A percentile compares a stretch with the other conserved stretches of the same genome.
phyloP scores from a whole-genome alignment of 2,113 vertebrate species.

The Melanocharis versteri region DNA sequence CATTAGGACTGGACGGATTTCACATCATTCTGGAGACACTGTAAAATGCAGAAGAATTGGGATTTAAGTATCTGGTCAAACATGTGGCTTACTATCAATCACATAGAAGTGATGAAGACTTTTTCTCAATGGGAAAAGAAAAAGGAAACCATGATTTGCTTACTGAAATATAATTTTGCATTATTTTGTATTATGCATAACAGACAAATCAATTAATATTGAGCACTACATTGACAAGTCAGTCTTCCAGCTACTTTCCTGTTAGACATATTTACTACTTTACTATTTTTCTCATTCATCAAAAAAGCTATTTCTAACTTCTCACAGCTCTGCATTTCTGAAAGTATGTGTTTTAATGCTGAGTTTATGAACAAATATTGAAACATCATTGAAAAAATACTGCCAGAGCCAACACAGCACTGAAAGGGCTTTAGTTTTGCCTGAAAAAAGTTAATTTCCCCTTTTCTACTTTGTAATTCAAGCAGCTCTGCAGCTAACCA shows the following conservation, averaged over 20 bases:
- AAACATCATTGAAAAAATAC: background rate
- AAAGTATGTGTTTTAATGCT: background rate
- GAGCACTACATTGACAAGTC: background rate
- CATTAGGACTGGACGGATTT: background rate
- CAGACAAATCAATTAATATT: background rate
- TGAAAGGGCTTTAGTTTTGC: background rate
- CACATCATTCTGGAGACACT: background rate
- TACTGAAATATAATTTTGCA: background rate
- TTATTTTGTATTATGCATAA: background rate
- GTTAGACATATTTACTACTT: background rate
- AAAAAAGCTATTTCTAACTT: background rate
- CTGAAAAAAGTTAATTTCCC: background rate
- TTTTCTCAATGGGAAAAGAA: background rate
- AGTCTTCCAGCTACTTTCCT: background rate
- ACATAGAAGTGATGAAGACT: background rate
- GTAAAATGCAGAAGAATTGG: background rate
- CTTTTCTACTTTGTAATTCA: background rate
- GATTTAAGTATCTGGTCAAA: background rate
- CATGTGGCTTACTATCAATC: background rate
- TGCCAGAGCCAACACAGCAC: background rate
- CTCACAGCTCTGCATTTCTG: background rate
- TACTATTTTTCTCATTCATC: background rate
- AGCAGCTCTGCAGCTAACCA: background rate
- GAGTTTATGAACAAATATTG: background rate
- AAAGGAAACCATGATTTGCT: background rate